These are phyloP conservation scores for Hemitrygon akajei DNA, from an alignment of 2,797 vertebrate genomes.

Conservation along the genomic window DNA sequence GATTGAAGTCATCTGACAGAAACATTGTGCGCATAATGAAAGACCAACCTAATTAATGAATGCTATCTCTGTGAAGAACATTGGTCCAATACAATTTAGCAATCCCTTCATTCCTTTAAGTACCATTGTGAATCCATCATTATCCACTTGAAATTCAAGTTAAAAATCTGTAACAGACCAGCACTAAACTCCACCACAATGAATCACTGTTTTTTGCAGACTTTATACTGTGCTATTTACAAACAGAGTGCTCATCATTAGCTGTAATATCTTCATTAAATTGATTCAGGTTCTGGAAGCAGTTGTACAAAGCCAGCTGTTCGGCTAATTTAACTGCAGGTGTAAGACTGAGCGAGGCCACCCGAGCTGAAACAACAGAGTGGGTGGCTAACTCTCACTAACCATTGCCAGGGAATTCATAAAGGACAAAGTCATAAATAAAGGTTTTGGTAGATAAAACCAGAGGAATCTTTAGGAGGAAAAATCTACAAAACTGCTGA, in stretches of 20 bases:
- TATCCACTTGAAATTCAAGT: background rate
- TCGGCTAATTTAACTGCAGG: background rate
- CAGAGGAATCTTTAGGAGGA: background rate
- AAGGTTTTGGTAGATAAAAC: background rate
- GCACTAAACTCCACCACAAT: background rate
- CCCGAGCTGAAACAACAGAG: background rate
- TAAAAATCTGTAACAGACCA: background rate
- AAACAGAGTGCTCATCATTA: background rate
- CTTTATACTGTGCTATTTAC: background rate
- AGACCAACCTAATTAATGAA: background rate
- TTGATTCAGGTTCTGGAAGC: background rate
- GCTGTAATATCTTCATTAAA: background rate
- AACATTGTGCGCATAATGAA: background rate
- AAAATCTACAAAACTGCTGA: background rate
- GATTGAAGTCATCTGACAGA: background rate
- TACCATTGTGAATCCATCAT: too few species aligned
- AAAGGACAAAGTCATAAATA: background rate
- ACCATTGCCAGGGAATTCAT: background rate
- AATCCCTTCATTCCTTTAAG: background rate
- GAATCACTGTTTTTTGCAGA: background rate
- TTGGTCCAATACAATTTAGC: background rate
- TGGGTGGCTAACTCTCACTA: slow-evolving; percentile 2
- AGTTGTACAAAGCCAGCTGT: background rate
- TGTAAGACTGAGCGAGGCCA: background rate
- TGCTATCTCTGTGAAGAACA: background rate